Evolutionary conservation across 2,113 vertebrate genomes (phyloP), one percentile per base, ranked within the genome.

Genomic region (Mohoua ochrocephala): DNA sequence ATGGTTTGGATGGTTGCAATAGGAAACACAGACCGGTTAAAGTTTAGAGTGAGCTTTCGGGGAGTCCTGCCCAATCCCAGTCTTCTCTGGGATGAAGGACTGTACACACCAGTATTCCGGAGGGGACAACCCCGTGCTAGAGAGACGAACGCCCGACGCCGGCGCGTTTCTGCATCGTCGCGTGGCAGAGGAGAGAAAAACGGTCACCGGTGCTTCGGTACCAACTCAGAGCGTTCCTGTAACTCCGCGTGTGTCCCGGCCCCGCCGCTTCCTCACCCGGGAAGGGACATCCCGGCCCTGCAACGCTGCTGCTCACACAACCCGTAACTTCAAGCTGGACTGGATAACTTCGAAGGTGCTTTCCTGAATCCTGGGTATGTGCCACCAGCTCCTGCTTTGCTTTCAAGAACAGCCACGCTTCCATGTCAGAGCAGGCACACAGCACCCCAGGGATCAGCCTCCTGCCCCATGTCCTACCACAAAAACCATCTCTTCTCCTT

Each of bases 21-120:
- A 71, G 91, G 97, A 86, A 94, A 96, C 90, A 90, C 88, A 86
- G 91, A 96, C 37, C 41, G 21, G 95, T 96, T 95, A 76, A 68
- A 70, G 76, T 85, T 95, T 6, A 85, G 84, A 49, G 17, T 3
- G 84, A 68, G 24, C 12, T 60, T 53, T 54, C 2, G 3, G 45
- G 63, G 68, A 24, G 67, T 80, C 74, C 94, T 22, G 47, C 8
- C 26, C 89, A 61, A 39, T 27, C 49, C 71, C 78, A 39, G 75
- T 17, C 50, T 7, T 53, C 87, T 76, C 15, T 22, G 83, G 56
- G 86, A 41, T 78, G 52, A 10, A 65, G 76, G 77, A 13, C 5
- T 33, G 71, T 0, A 1, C 3, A n/a, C 73, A 7, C 26, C 16
- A 9, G 75, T 0, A 57, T 16, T 60, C 94, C 42, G 0, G 4